These are phyloP conservation scores for Eurois occulta DNA, from an alignment of 2,888 invertebrate species.

Conservation along the genomic window DNA sequence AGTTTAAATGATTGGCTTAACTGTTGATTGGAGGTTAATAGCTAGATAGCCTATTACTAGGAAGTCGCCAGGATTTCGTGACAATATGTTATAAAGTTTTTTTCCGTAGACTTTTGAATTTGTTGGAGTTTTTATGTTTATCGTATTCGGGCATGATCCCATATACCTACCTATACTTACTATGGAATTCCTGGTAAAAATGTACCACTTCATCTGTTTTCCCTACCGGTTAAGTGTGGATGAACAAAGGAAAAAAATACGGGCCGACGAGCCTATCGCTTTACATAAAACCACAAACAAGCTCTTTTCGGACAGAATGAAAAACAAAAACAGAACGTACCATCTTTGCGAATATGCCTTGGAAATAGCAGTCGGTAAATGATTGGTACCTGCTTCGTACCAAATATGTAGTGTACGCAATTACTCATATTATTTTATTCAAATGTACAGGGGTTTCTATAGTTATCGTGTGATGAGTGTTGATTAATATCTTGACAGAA, in stretches of 20 bases:
- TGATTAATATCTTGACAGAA: constrained; percentile 22
- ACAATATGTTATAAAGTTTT: constrained; percentile 10
- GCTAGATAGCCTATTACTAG: constrained; percentile 23
- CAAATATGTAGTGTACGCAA: neutral
- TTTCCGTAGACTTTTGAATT: neutral
- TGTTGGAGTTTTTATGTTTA: neutral
- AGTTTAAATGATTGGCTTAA: constrained; percentile 24
- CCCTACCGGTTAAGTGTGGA: neutral
- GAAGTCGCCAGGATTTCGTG: constrained; percentile 40
- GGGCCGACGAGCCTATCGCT: neutral
- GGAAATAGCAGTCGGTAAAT: neutral
- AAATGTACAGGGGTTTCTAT: neutral
- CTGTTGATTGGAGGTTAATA: constrained; percentile 34
- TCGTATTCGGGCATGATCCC: constrained; percentile 1
- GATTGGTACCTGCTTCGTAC: neutral
- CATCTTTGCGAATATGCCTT: neutral
- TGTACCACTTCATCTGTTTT: neutral
- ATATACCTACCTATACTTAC: neutral
- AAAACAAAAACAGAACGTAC: neutral
- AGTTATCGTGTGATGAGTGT: neutral
- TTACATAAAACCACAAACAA: neutral
- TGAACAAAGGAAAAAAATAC: neutral
- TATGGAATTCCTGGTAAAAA: neutral
- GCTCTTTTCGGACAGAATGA: neutral
- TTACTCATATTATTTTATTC: neutral